These are phyloP conservation scores for Cyclura pinguis DNA, from an alignment of 2,797 vertebrate genomes.

Conservation along the genomic window DNA sequence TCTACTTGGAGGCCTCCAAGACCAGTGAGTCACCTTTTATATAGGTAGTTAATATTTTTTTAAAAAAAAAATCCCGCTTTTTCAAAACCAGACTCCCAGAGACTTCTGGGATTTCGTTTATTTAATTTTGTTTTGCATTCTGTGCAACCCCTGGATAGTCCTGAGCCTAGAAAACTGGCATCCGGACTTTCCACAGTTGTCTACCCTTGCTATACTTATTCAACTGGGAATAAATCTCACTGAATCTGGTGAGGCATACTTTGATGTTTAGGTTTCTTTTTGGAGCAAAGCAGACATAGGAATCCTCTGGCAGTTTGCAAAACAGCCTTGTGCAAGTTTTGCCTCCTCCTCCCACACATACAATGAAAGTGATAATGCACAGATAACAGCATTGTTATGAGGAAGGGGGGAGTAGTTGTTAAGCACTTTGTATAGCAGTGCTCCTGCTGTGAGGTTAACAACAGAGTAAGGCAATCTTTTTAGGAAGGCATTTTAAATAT, in stretches of 20 bases:
- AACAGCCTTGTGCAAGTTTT: background rate
- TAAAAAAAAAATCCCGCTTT: too few species aligned
- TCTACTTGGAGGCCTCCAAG: too few species aligned
- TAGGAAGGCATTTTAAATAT: background rate
- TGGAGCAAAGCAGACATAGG: background rate
- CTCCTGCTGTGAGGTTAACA: background rate
- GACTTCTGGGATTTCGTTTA: too few species aligned
- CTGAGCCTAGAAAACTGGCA: too few species aligned
- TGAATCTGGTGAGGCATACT: background rate
- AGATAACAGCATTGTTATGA: background rate
- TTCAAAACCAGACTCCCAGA: too few species aligned
- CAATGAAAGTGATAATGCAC: background rate
- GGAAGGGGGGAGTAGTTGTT: background rate
- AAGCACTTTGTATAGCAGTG: background rate
- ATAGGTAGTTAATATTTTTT: too few species aligned
- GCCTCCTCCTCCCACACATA: background rate
- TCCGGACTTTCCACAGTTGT: too few species aligned
- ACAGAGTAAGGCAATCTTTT: background rate
- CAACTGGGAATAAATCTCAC: background rate
- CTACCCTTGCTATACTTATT: background rate
- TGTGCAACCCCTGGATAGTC: too few species aligned
- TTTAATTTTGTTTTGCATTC: too few species aligned
- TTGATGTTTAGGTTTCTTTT: background rate
- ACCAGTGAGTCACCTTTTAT: too few species aligned
- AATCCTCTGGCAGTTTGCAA: background rate